Percentiles rank a stretch among this genome's conserved stretches.
Evolutionary conservation across 2,797 vertebrate species (phyloP).

Genomic region (Apogon hyalosoma): DNA sequence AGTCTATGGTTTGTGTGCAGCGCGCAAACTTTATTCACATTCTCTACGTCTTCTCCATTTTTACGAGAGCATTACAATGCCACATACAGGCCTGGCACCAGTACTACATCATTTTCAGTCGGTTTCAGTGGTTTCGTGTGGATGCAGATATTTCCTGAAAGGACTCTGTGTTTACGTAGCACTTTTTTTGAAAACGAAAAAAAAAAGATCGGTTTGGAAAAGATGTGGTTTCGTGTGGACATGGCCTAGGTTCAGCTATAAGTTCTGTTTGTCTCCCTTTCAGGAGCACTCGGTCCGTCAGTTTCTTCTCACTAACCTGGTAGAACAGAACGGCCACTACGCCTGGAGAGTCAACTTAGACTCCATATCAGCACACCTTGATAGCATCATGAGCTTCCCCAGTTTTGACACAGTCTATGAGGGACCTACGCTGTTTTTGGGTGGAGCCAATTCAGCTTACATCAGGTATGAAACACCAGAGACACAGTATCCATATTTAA

Average conservation of each 20-base stretch:
- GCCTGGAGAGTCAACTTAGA: conserved; percentile 93
- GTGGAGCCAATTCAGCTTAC: conserved; percentile 91
- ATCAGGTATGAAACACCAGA: conserved; percentile 87
- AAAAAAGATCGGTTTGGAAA: too few relatives aligned
- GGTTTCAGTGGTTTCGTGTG: too few relatives aligned
- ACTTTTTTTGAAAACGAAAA: too few relatives aligned
- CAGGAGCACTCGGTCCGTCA: conserved; percentile 88
- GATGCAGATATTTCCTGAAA: too few relatives aligned
- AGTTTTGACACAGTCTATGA: conserved; percentile 79
- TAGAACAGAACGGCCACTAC: conserved; percentile 87
- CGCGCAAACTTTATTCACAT: too few relatives aligned
- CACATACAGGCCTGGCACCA: too few relatives aligned
- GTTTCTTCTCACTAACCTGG: conserved; percentile 94
- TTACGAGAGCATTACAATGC: too few relatives aligned
- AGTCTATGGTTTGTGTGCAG: too few relatives aligned
- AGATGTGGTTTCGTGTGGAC: too few relatives aligned
- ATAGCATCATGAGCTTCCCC: conserved; percentile 90
- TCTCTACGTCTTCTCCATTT: too few relatives aligned
- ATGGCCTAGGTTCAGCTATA: not conserved
- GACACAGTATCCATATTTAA: not conserved
- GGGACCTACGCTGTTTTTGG: conserved; percentile 91
- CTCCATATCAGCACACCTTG: conserved; percentile 87
- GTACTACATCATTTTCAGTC: too few relatives aligned
- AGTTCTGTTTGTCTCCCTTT: not conserved
- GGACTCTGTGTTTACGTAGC: too few relatives aligned